A percentile compares a stretch with the other conserved stretches of the same genome.
Evolutionary conservation across 2,888 invertebrate genomes (phyloP).

Genomic region (Tenthredo amoena): DNA sequence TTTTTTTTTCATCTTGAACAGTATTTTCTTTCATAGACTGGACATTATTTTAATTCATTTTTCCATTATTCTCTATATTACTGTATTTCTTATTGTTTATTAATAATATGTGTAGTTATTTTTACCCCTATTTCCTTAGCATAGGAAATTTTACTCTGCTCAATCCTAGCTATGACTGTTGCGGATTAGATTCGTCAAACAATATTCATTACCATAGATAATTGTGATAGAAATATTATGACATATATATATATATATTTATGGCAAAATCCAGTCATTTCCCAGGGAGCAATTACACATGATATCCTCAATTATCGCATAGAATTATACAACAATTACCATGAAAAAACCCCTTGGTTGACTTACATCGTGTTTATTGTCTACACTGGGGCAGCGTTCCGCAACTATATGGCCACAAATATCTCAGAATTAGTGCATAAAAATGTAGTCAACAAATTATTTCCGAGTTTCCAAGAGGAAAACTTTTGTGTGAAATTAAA

Average conservation of each 20-base stretch:
- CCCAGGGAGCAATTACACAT: conserved; percentile 25
- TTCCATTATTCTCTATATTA: conserved; percentile 48
- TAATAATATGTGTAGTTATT: conserved; percentile 49
- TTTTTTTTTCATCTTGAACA: conserved; percentile 35
- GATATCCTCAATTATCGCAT: conserved; percentile 16
- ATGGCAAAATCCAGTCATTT: conserved; percentile 42
- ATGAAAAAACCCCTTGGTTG: conserved; percentile 12
- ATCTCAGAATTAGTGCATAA: not conserved
- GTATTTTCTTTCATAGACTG: conserved; percentile 34
- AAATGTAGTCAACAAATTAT: not conserved
- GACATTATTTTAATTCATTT: conserved; percentile 30
- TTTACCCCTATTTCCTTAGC: not conserved
- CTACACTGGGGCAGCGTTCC: conserved; percentile 40
- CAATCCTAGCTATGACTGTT: conserved; percentile 3
- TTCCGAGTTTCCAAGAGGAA: not conserved
- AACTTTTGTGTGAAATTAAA: not conserved
- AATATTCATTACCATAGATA: conserved; percentile 13
- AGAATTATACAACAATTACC: conserved; percentile 18
- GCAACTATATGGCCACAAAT: not conserved
- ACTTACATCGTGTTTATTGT: conserved; percentile 41
- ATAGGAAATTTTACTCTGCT: conserved; percentile 10
- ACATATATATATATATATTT: conserved; percentile 15
- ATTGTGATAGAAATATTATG: conserved; percentile 42
- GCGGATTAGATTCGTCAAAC: conserved; percentile 20
- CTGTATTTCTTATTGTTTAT: conserved; percentile 40